Conservation (phyloP, 2,888 invertebrate genomes). For the Parelbella ahira region DNA sequence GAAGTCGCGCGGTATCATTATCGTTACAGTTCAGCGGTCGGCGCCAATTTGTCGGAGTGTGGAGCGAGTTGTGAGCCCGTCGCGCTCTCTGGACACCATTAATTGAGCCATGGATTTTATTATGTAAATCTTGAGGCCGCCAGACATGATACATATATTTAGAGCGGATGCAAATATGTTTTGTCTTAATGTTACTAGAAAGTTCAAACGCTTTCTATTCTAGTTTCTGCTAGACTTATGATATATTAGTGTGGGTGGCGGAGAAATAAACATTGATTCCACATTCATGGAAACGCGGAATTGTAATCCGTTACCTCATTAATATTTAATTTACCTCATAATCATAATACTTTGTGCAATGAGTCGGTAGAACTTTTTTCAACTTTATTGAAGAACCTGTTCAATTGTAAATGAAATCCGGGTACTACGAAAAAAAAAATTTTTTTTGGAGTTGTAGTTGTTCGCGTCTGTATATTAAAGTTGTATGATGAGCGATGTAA, state of each 20-base stretch:
- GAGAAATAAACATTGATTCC: no score
- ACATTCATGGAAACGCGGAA: no score
- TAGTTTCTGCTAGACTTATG: no score
- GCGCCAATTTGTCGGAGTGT: conserved; percentile 64
- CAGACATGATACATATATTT: conserved; percentile 5
- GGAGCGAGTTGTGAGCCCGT: conserved; percentile 55
- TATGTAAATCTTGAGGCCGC: conserved; percentile 40
- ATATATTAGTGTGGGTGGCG: no score
- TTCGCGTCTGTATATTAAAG: no score
- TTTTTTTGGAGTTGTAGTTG: neutral
- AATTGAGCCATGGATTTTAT: conserved; percentile 60
- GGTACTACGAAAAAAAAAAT: neutral
- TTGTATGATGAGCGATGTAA: conserved; percentile 5
- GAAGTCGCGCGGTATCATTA: conserved; percentile 64
- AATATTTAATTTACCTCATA: no score
- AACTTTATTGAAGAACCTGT: neutral
- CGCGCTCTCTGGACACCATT: conserved; percentile 57
- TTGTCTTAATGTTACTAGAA: no score
- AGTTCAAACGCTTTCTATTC: no score
- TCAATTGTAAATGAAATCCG: conserved; percentile 1
- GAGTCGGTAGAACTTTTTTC: neutral
- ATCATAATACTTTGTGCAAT: no score
- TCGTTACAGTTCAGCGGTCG: conserved; percentile 66
- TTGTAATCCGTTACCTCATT: no score
- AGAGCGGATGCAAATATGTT: conserved; percentile 9